Evolutionary conservation across 1,140 invertebrate genomes (phyloP), one percentile per base, ranked within the genome.

Genomic region (Drosophila parvula): DNA sequence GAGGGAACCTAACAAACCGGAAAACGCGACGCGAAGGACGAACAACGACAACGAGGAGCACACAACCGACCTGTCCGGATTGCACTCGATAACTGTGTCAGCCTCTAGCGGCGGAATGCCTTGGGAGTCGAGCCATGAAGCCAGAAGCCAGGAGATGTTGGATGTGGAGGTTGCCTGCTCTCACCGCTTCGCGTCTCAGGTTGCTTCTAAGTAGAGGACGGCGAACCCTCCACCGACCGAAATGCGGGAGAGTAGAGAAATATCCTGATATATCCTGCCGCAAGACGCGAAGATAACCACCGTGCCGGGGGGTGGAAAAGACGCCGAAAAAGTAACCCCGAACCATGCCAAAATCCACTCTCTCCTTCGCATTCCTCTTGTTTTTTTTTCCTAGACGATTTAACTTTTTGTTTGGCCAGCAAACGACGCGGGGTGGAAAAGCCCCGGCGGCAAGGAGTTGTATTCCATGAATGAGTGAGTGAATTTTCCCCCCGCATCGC

Each of bases 81-180:
- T 91, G 83, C 90, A 91, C 83, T 86, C 84, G 78, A 90, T 90
- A 91, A 91, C 90, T 91, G 90, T 91, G 90, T 91, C 90, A 91
- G 74, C 47, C 62, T 70, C 51, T 60, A 79, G 75, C 82, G 53
- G 51, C 62, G 86, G 85, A 90, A 90, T 90, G 69, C 81, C 74
- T 65, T 45, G 38, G 68, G 63, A 81, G 76, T 79, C 76, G 43
- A 22, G 55, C 1, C 36, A 41, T 30, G 36, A 18, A 38, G 27
- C 50, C 22, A 45, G 34, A 57, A 43, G 28, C 41, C n/a, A 56
- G 50, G 32, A 65, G 59, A 62, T 34, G 28, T 30, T 32, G 50
- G n/a, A 18, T 53, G 51, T 16, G 14, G 18, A 53, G 51, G 32
- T 53, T 53, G 8, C 7, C 6, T 41, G 38, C 50, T 68, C 50